Conservation (phyloP, 2,888 invertebrate genomes). For the Euspilapteryx auroguttella region DNA sequence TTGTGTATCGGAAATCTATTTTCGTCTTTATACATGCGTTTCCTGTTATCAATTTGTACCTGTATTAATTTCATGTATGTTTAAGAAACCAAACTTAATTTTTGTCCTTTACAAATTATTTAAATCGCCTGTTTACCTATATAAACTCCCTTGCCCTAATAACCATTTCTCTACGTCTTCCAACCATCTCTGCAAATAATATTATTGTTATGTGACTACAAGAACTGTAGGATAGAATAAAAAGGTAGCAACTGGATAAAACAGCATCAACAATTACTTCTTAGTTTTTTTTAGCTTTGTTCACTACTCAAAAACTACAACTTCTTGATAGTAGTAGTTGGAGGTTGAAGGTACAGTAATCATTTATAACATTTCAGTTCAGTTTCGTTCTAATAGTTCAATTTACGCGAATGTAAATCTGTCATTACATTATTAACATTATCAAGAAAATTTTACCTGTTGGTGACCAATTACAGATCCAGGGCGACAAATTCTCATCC, state of each 20-base stretch:
- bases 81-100: slow-evolving; percentile 9
- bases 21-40: slow-evolving; percentile 25
- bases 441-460: too few species aligned
- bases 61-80: slow-evolving; percentile 5
- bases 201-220: not conserved
- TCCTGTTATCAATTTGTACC: slow-evolving; percentile 25
- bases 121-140: slow-evolving; percentile 40
- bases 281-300: too few species aligned
- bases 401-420: too few species aligned
- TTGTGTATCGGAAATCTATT: slow-evolving; percentile 33
- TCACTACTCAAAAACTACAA: too few species aligned
- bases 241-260: too few species aligned
- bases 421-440: too few species aligned
- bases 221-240: not conserved
- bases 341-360: too few species aligned
- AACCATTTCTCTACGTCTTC: slow-evolving; percentile 46
- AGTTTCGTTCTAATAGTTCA: too few species aligned
- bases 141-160: slow-evolving; percentile 55
- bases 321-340: too few species aligned
- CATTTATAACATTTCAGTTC: too few species aligned
- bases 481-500: slow-evolving; percentile 86
- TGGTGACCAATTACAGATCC: slow-evolving; percentile 89
- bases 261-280: too few species aligned
- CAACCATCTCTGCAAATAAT: slow-evolving; percentile 28
- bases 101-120: not conserved